Evolutionary conservation across 1,140 invertebrate species (phyloP), one percentile per base, ranked within the genome.

Genomic region (Saccostrea echinata): DNA sequence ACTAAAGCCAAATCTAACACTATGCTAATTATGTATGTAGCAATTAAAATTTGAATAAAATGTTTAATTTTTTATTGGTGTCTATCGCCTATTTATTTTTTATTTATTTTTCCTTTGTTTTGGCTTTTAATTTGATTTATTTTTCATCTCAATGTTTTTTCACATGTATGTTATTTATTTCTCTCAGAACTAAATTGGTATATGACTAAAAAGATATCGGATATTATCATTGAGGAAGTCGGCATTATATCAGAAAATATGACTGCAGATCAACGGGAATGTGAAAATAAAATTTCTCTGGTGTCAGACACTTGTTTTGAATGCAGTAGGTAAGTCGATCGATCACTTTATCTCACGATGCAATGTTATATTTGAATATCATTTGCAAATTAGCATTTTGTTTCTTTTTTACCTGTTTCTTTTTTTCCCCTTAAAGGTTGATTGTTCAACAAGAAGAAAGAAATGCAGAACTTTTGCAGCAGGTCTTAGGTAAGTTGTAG

Each of bases 231-330:
- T 2, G 68, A 33, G 4, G 27, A 76, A 27, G 27, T 76, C 4
- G 30, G 12, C 6, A 18, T 6, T 11, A 27, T 33, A 33, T 33
- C 27, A 9, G 27, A 76, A 13, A 76, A 76, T 76, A 76, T 76
- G 68, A 76, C 68, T 12, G 68, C 68, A 33, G 68, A 76, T 13
- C 27, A 76, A 76, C 27, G 16, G 27, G 68, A 76, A 8, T 76
- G 68, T 76, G 30, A 76, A 33, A 33, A 33, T 76, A 76, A 30
- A 33, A 76, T 76, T 13, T 30, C 11, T 27, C 12, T 76, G 13
- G 68, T 76, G 13, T 27, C 68, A 76, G 68, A 76, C 68, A 76
- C 68, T 27, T 76, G 68, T 12, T 76, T 76, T 76, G 68, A 76
- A 33, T 76, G 68, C 27, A 76, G 27, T 9, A 76, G 68, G 68